Evolutionary conservation across 2,113 vertebrate genomes (phyloP), one percentile per base, ranked within the genome.

Genomic region (Notarius lentiginosus): DNA sequence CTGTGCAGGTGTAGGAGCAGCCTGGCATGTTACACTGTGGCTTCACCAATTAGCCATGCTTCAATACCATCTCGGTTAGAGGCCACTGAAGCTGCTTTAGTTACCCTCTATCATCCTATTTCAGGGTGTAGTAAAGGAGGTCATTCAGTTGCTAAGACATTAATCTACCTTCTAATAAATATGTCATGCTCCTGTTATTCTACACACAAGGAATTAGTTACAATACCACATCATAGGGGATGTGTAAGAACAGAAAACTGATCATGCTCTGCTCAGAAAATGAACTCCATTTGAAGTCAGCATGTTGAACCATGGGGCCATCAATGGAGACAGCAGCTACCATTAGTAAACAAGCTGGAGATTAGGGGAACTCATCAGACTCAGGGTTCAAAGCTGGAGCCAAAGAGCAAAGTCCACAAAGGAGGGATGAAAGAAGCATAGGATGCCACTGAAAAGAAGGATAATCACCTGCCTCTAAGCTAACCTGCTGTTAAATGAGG

Each of bases 391-490:
- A 88, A 82, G 87, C 87, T 63, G 65, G 82, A 85, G 70, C 12
- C 58, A 82, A 88, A 84, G 60, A 87, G 80, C 51, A 70, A 76
- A 22, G 75, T 82, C 47, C 85, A 86, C 47, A 90, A 88, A 83
- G 27, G 72, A 79, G 79, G 91, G 92, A 94, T 94, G 92, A 94
- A 95, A 93, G 92, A 92, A 87, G 84, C 88, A 89, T 90, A 88
- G 93, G 91, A 92, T 93, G 91, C 90, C 89, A 91, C 85, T 87
- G 68, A 93, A 93, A 91, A 58, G 86, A 84, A 85, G 56, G 82
- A 77, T 90, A 89, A 93, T 92, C 94, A 92, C 91, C 88, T 91
- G 86, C 90, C 80, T 86, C 22, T 91, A 88, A 89, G 89, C 92
- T 90, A 86, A 91, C 90, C 90, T 91, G 86, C 89, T 83, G 84